Evolutionary conservation across 2,888 invertebrate genomes (phyloP).

Genomic region (Nowickia ferox): DNA sequence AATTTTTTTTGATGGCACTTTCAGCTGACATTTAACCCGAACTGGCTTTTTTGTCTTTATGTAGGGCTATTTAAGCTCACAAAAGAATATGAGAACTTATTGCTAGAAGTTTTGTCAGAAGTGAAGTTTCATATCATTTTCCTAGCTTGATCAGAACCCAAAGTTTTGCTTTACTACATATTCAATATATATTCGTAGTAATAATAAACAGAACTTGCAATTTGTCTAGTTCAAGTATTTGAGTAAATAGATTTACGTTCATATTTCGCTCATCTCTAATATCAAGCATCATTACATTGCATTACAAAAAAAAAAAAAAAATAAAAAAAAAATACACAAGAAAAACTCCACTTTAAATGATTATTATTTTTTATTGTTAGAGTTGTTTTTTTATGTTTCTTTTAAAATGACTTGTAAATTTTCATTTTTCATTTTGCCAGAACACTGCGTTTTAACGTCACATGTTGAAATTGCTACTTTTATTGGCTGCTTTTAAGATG

Average conservation of each 20-base stretch:
- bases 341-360: slow-evolving; percentile 2
- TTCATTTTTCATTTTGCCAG: slow-evolving; percentile 17
- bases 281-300: slow-evolving; percentile 20
- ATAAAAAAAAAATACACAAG: not conserved
- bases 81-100: no score
- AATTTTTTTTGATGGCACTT: no score
- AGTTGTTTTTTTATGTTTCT: not conserved
- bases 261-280: not conserved
- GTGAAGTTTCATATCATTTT: no score
- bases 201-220: no score
- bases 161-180: no score
- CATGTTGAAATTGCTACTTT: not conserved
- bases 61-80: no score
- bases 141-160: no score
- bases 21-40: no score
- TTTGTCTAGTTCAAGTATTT: no score
- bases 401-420: not conserved
- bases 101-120: no score
- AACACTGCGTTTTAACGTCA: slow-evolving; percentile 18
- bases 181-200: no score
- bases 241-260: not conserved
- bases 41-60: no score
- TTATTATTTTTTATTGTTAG: slow-evolving; percentile 18
- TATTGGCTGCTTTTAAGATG: not conserved
- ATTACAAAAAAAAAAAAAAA: not conserved